Evolutionary conservation across 2,888 invertebrate species (phyloP), one percentile per base, ranked within the genome.

Genomic region (Tanytarsus gracilentus): DNA sequence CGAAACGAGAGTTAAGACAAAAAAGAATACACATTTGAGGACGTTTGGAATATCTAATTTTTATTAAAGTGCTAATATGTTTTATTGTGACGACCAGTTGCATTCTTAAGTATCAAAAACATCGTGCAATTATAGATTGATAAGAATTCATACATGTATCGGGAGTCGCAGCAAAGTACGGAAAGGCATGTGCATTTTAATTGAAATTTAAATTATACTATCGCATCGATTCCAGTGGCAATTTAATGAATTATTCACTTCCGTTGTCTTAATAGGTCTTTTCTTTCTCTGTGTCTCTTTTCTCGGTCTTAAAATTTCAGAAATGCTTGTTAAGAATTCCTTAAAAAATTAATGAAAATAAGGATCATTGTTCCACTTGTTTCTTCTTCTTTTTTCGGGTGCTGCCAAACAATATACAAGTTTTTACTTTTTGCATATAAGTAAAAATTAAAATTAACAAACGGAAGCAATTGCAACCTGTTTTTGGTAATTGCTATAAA

Each of bases 151-250:
- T 30, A 23, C 21, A 23, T n/a, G n/a, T n/a, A n/a, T n/a, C n/a
- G 14, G 33, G 53, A 33, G 26, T 56, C 16, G 55, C 53, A 16
- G 11, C 21, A 25, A 30, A 51, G 29, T 51, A 30, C 21, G 36
- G n/a, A 9, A 18, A 53, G 14, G 21, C 53, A 56, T 40, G 40
- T 56, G 55, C 55, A 56, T 40, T 49, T 56, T 56, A 56, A 56
- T 56, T 56, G 39, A 26, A 36, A 36, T 56, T 40, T 25, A 56
- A 18, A 39, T 56, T 56, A 56, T 21, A 27, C 55, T 36, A 56
- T 56, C 55, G 55, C 25, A 56, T 56, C 55, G 55, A 56, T 56
- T 56, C 44, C 52, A 56, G 55, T 40, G 55, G 55, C 55, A 39
- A 56, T 56, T 56, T 56, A 40, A 56, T 56, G 55, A 40, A 56